Evolutionary conservation across 2,113 vertebrate genomes (phyloP).

Genomic region (Castor canadensis): DNA sequence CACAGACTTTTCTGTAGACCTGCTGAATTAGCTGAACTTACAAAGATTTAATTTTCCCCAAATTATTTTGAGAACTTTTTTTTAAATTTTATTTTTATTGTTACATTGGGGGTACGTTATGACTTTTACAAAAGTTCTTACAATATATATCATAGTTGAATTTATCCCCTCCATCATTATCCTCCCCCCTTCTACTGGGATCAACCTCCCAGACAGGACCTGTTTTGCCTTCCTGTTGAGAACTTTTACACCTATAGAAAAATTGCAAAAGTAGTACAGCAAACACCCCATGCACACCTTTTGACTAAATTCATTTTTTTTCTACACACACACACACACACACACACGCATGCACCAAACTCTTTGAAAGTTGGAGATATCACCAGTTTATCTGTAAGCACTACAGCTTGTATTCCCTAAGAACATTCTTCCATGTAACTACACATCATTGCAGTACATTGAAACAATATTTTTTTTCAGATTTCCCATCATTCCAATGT

Average conservation of each 20-base stretch:
- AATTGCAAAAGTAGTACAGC: background rate
- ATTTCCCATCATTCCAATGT: background rate
- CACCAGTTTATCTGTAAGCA: background rate
- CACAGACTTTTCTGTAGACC: background rate
- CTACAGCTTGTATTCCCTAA: background rate
- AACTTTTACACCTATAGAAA: slow-evolving; percentile 8
- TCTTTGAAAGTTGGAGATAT: background rate
- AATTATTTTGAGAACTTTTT: background rate
- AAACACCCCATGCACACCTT: background rate
- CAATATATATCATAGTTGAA: too few species aligned
- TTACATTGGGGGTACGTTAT: too few species aligned
- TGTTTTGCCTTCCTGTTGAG: too few species aligned
- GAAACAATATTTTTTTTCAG: slow-evolving; percentile 14
- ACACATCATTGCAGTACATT: background rate
- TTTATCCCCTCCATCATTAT: too few species aligned
- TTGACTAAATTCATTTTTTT: slow-evolving; percentile 47
- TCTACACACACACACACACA: too few species aligned
- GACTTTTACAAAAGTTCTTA: too few species aligned
- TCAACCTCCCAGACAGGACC: too few species aligned
- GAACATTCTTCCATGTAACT: background rate
- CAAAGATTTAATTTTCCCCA: background rate
- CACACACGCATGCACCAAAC: background rate
- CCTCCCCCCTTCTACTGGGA: too few species aligned
- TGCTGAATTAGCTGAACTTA: background rate
- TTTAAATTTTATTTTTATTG: background rate